Evolutionary conservation across 2,888 invertebrate species (phyloP), one percentile per base, ranked within the genome.

Genomic region (Ernsta delagoae): DNA sequence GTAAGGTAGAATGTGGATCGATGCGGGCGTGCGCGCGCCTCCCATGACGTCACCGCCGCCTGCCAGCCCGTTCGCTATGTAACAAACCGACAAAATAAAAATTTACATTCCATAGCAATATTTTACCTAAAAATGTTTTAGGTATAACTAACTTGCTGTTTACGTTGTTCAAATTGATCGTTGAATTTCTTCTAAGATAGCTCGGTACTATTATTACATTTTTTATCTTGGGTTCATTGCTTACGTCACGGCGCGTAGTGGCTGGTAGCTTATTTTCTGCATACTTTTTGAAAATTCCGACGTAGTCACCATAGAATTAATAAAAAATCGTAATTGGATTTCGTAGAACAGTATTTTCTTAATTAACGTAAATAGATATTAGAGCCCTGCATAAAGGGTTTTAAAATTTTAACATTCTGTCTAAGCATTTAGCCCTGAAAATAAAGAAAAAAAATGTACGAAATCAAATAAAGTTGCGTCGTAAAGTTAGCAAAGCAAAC

Each of bases 1-100:
- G 74, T 79, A 80, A 81, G 80, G 78, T 76, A 79, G 72, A 75
- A 77, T 75, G 73, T 75, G 82, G 88, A 92, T 92, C 92, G 90
- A 92, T 92, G 84, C 62, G 77, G 79, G 71, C 73, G 69, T 91
- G 92, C 92, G 92, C 92, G 92, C 92, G 92, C 91, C 82, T 77
- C 68, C 60, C 64, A 77, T 92, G 92, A 92, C 92, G 92, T 92
- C 92, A 92, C 79, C 80, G 83, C 79, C 83, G 83, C 82, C 86
- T 84, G 83, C 85, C 84, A 83, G 86, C 83, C 86, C 84, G 56
- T 77, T 59, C 57, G 64, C 59, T 54, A 54, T 12, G 45, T 4
- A 43, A 43, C 43, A 70, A 72, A 73, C 73, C 70, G 72, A 70
- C 74, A 75, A 75, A 36, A 77, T 75, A 79, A 75, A 74, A 76